Percentiles rank a stretch among this genome's conserved stretches.
phyloP scores from a whole-genome alignment of 2,113 vertebrate species.

The Zosterops lateralis region DNA sequence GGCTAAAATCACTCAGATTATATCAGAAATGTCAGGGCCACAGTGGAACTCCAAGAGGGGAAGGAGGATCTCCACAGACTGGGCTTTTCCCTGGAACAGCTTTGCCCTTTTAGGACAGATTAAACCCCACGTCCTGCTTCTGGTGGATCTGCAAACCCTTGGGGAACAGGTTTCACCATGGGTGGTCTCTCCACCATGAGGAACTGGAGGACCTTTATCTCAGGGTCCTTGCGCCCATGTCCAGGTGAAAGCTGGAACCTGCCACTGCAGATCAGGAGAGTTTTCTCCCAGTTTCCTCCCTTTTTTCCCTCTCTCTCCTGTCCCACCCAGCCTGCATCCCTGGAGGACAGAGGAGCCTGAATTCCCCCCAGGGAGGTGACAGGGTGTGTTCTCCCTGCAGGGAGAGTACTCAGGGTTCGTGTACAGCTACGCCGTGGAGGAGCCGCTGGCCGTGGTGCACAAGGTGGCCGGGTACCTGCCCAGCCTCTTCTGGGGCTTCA shows the following conservation, averaged over 20 bases:
- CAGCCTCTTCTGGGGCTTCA: constrained; percentile 90
- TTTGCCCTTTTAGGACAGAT: background rate
- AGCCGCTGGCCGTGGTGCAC: constrained; percentile 78
- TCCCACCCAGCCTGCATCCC: too few relatives aligned
- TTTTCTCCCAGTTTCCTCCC: too few relatives aligned
- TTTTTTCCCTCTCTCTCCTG: too few relatives aligned
- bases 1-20: too few relatives aligned
- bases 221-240: too few relatives aligned
- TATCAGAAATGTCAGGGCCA: too few relatives aligned
- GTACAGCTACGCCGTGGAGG: constrained; percentile 88
- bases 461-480: constrained; percentile 83
- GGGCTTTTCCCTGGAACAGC: fast-evolving
- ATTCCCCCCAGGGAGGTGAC: fast-evolving
- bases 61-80: background rate
- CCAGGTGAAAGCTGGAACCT: too few relatives aligned
- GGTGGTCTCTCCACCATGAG: background rate
- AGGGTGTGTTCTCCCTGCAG: constrained; percentile 59
- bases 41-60: background rate
- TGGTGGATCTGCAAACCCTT: background rate
- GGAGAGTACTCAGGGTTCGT: constrained; percentile 90
- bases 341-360: background rate
- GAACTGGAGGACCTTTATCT: too few relatives aligned
- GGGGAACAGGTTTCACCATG: fast-evolving
- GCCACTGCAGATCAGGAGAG: too few relatives aligned
- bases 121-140: background rate